Conservation (phyloP, 2,888 invertebrate genomes). For the Ctenicera cuprea region DNA sequence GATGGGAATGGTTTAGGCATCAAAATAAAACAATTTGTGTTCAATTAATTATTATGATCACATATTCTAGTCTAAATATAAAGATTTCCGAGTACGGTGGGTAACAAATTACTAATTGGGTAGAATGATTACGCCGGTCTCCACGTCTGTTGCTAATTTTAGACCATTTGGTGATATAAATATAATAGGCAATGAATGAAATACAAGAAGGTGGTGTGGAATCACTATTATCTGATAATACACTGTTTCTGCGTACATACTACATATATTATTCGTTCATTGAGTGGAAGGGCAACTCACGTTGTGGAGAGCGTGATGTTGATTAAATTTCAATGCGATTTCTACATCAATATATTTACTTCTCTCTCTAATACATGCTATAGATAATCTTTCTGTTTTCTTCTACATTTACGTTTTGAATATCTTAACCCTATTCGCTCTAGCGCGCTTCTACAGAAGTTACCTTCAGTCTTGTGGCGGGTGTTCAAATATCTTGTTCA, state of each 20-base stretch:
- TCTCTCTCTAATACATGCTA: background rate
- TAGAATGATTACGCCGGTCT: no score
- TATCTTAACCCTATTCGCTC: background rate
- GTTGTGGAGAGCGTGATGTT: conserved; percentile 56
- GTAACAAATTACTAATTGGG: no score
- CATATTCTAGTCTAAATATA: no score
- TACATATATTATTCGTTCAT: conserved; percentile 22
- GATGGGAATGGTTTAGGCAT: no score
- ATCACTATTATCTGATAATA: background rate
- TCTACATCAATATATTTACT: background rate
- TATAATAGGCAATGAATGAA: no score
- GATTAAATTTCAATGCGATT: background rate
- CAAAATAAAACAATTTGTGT: no score
- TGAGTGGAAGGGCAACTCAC: conserved; percentile 48
- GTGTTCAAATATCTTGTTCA: conserved; percentile 31
- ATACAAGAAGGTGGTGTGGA: background rate
- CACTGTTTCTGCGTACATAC: background rate
- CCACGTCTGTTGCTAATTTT: no score
- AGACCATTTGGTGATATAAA: no score
- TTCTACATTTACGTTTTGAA: background rate
- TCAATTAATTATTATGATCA: no score
- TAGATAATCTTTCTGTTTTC: background rate
- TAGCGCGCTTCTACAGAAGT: background rate
- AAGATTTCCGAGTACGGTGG: no score
- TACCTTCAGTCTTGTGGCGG: conserved; percentile 26